phyloP scores from a whole-genome alignment of 2,113 vertebrate genomes.

The Apteryx owenii region DNA sequence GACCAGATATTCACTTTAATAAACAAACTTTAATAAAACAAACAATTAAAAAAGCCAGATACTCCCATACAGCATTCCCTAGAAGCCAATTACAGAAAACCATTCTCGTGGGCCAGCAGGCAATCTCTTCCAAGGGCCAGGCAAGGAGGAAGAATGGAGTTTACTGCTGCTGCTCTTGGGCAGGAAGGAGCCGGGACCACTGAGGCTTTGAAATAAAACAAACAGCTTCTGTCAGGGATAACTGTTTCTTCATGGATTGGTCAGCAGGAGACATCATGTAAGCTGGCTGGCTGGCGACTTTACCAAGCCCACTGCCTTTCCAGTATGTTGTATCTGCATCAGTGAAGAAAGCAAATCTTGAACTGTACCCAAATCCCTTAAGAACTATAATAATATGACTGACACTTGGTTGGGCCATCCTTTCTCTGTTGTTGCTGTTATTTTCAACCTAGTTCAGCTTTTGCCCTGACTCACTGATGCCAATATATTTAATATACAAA shows the following conservation, averaged over 20 bases:
- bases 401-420: background rate
- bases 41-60: background rate
- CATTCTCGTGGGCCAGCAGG: background rate
- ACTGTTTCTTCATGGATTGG: background rate
- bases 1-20: background rate
- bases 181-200: conserved; percentile 35
- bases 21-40: conserved; percentile 54
- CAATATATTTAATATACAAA: conserved; percentile 19
- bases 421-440: background rate
- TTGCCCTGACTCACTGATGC: background rate
- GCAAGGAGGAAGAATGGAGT: background rate
- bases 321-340: rapidly evolving
- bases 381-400: background rate
- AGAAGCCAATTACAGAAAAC: background rate
- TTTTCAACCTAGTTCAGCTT: conserved; percentile 7
- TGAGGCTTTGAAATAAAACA: conserved; percentile 33
- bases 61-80: background rate
- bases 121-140: background rate
- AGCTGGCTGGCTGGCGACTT: background rate
- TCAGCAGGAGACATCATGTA: background rate
- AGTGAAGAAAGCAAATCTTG: background rate
- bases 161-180: background rate
- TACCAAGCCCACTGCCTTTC: background rate
- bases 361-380: background rate
- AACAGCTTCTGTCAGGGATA: conserved; percentile 14